These are phyloP conservation scores for Pygmarrhopalites habei DNA, from an alignment of 1,140 invertebrate species.

Conservation along the genomic window DNA sequence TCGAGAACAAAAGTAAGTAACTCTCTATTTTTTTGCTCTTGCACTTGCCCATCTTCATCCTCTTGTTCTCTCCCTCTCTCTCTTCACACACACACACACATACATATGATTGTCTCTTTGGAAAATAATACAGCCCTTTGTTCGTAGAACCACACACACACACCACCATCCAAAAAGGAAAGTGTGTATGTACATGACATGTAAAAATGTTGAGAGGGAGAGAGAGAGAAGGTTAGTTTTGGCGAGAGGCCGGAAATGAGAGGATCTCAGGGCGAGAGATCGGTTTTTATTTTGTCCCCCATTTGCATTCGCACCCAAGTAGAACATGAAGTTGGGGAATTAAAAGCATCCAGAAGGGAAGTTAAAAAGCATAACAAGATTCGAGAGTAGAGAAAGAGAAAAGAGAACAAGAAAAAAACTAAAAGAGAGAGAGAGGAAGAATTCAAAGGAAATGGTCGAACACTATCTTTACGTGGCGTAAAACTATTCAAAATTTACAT, in stretches of 20 bases:
- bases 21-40: background rate
- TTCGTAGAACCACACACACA: background rate
- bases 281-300: slow-evolving; percentile 34
- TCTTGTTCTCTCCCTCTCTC: no score
- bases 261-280: slow-evolving; percentile 27
- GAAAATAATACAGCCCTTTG: no score
- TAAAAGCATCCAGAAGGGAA: slow-evolving; percentile 39
- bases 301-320: slow-evolving; percentile 40
- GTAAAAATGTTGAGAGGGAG: no score
- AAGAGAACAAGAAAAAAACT: slow-evolving; percentile 5
- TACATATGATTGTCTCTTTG: no score
- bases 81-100: no score
- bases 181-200: background rate
- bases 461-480: slow-evolving; percentile 40
- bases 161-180: background rate
- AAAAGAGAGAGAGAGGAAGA: slow-evolving; percentile 20
- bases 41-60: background rate
- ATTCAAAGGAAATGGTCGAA: slow-evolving; percentile 33
- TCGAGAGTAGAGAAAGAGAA: slow-evolving; percentile 8
- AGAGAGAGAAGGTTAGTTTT: slow-evolving; percentile 19
- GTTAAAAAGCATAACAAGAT: slow-evolving; percentile 37
- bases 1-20: background rate
- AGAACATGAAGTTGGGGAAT: slow-evolving; percentile 41
- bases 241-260: slow-evolving; percentile 31
- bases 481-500: slow-evolving; percentile 41